Conservation (phyloP, 2,888 invertebrate genomes). For the Meiosimyza platycephala region DNA sequence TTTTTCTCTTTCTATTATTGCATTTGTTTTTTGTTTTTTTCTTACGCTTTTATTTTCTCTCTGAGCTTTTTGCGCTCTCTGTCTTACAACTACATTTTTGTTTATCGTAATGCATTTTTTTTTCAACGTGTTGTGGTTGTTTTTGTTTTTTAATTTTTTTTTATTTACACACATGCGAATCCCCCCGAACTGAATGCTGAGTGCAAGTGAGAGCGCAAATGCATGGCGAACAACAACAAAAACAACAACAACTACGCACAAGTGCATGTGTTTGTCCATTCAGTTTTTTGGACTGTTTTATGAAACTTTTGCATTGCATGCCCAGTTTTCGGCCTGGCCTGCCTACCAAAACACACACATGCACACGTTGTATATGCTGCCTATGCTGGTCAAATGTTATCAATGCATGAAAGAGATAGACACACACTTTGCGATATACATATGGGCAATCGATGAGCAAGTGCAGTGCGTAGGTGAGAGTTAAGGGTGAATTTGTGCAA, state of each 20-base stretch:
- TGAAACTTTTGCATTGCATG: neutral
- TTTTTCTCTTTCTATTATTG: constrained; percentile 24
- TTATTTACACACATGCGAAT: constrained; percentile 36
- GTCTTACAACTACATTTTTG: constrained; percentile 23
- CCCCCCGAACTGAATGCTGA: constrained; percentile 22
- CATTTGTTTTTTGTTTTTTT: constrained; percentile 29
- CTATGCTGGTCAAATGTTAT: constrained; percentile 7
- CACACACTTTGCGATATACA: no score
- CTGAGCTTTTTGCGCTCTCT: constrained; percentile 27
- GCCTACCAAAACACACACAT: constrained; percentile 6
- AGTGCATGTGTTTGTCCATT: constrained; percentile 34
- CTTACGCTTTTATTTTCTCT: constrained; percentile 27
- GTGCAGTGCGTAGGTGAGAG: neutral
- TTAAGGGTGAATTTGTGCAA: neutral
- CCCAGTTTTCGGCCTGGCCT: constrained; percentile 27
- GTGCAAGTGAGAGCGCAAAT: constrained; percentile 12
- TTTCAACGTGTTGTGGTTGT: neutral
- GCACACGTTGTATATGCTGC: constrained; percentile 1
- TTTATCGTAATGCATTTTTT: constrained; percentile 25
- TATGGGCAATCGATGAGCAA: neutral
- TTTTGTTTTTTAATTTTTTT: constrained; percentile 32
- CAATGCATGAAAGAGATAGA: no score
- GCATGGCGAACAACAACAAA: constrained; percentile 22
- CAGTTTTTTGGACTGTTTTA: neutral
- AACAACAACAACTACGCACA: constrained; percentile 30